A percentile compares a stretch with the other conserved stretches of the same genome.
Evolutionary conservation across 2,888 invertebrate species (phyloP).

Genomic region (Deilephila porcellus): DNA sequence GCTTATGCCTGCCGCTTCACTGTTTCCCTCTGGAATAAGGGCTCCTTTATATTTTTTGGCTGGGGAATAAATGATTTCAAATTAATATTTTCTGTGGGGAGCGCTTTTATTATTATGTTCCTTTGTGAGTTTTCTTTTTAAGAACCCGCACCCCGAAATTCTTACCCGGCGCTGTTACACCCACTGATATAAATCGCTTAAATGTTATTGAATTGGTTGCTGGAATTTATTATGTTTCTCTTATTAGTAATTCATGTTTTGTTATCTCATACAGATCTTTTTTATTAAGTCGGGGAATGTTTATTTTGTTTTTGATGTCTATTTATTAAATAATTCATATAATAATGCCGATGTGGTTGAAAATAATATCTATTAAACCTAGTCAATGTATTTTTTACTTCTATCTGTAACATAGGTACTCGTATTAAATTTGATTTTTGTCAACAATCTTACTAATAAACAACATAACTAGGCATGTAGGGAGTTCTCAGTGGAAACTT

Average conservation of each 20-base stretch:
- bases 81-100: slow-evolving; percentile 70
- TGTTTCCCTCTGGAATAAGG: slow-evolving; percentile 60
- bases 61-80: slow-evolving; percentile 70
- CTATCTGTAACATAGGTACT: no score
- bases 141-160: slow-evolving; percentile 17
- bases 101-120: slow-evolving; percentile 58
- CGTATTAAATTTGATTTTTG: no score
- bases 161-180: slow-evolving; percentile 1
- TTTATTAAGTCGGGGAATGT: background rate
- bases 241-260: slow-evolving; percentile 1
- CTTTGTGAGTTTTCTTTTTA: slow-evolving; percentile 49
- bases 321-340: background rate
- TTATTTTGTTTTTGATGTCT: slow-evolving; percentile 2
- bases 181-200: slow-evolving; percentile 19
- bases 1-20: slow-evolving; percentile 60
- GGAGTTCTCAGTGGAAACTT: no score
- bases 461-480: no score
- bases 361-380: no score
- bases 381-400: no score
- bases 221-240: slow-evolving; percentile 36
- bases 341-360: no score
- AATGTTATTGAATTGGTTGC: slow-evolving; percentile 45
- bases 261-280: background rate
- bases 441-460: background rate
- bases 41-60: slow-evolving; percentile 63